Conservation (phyloP, 2,113 vertebrate genomes). For the Rhabdomys dilectus region DNA sequence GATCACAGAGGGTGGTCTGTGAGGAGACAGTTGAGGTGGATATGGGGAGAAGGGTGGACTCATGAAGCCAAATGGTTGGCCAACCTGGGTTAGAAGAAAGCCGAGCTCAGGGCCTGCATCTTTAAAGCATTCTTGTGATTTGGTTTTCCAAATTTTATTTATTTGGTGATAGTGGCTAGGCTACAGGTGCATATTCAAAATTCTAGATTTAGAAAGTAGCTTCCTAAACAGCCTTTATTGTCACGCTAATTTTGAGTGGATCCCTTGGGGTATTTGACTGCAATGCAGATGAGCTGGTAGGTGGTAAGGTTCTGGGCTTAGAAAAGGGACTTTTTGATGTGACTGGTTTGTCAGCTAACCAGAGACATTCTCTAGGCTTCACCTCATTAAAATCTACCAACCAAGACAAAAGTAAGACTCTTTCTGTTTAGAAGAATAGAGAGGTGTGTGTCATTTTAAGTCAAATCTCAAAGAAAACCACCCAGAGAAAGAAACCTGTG, state of each 20-base stretch:
- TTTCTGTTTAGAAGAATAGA: neutral
- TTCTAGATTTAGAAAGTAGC: neutral
- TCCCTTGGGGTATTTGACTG: neutral
- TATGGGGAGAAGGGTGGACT: accelerated
- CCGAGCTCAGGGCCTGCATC: neutral
- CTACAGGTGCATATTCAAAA: neutral
- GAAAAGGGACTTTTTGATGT: neutral
- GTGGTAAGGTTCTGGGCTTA: neutral
- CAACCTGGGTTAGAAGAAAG: neutral
- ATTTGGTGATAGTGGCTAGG: neutral
- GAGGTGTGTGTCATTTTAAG: neutral
- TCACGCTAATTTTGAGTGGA: neutral
- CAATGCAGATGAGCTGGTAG: neutral
- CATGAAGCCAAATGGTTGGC: neutral
- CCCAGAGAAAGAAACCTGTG: neutral
- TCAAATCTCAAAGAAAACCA: constrained; percentile 2
- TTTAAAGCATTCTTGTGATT: constrained; percentile 12
- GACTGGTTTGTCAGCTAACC: neutral
- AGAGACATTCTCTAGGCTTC: neutral
- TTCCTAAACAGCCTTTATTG: constrained; percentile 3
- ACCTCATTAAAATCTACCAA: constrained; percentile 40
- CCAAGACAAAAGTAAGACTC: constrained; percentile 28
- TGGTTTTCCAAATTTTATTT: neutral
- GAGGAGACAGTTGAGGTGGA: neutral
- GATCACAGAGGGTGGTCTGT: neutral